phyloP scores from a whole-genome alignment of 2,888 invertebrate genomes.

The Syrista parreyssii region DNA sequence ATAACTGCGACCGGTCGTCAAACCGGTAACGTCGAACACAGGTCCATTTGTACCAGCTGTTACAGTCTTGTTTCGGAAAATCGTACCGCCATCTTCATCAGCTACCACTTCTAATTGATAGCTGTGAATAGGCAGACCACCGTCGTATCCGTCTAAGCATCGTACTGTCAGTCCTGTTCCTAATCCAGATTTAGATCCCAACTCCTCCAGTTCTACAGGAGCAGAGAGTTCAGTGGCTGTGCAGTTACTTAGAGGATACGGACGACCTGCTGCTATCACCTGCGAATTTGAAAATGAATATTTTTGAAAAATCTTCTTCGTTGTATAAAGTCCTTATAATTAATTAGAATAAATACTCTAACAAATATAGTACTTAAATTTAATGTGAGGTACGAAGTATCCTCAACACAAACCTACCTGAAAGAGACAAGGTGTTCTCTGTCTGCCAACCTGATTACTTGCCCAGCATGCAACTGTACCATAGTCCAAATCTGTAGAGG shows the following conservation, averaged over 20 bases:
- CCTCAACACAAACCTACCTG: slow-evolving; percentile 69
- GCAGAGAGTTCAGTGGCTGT: slow-evolving; percentile 87
- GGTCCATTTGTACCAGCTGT: slow-evolving; percentile 75
- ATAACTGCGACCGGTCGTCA: slow-evolving; percentile 81
- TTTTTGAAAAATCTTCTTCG: background rate
- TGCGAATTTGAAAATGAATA: slow-evolving; percentile 15
- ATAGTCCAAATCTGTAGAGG: slow-evolving; percentile 88
- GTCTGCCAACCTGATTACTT: slow-evolving; percentile 84
- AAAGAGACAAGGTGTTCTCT: slow-evolving; percentile 87
- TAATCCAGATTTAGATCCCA: slow-evolving; percentile 75
- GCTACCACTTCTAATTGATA: slow-evolving; percentile 57
- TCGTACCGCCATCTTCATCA: slow-evolving; percentile 50
- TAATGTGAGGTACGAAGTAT: no score
- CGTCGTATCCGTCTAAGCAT: slow-evolving; percentile 89
- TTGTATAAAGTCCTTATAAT: background rate
- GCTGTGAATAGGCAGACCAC: slow-evolving; percentile 76
- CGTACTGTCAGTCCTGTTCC: slow-evolving; percentile 76
- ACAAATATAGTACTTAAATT: no score
- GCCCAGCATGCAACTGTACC: slow-evolving; percentile 91
- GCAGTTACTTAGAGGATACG: slow-evolving; percentile 89
- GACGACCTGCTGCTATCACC: slow-evolving; percentile 70
- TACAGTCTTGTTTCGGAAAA: slow-evolving; percentile 62
- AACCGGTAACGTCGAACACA: slow-evolving; percentile 75
- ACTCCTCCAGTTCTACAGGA: slow-evolving; percentile 48
- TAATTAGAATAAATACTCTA: no score